Conservation (phyloP, 2,113 vertebrate genomes). For the Saguinus imperator region DNA sequence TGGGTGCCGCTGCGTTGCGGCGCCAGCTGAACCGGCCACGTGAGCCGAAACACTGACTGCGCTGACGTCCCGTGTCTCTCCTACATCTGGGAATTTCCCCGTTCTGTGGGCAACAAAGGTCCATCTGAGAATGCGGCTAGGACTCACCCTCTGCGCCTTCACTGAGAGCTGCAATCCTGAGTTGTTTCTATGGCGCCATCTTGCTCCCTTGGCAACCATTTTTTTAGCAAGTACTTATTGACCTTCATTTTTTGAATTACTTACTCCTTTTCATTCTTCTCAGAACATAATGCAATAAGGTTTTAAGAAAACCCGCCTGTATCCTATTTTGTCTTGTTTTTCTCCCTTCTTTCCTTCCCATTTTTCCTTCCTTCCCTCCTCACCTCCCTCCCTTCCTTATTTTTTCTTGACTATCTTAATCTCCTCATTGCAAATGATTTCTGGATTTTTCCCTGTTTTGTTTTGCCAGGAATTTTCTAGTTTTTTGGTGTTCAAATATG, state of each 20-base stretch:
- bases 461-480: background rate
- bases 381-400: background rate
- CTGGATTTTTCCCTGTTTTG: background rate
- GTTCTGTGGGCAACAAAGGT: too few species aligned
- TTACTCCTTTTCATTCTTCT: background rate
- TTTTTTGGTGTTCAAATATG: background rate
- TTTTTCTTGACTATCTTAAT: background rate
- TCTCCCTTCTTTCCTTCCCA: background rate
- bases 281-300: background rate
- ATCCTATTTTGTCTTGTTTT: background rate
- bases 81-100: too few species aligned
- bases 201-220: too few species aligned
- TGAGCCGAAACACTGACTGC: too few species aligned
- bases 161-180: too few species aligned
- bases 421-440: background rate
- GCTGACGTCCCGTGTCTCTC: too few species aligned
- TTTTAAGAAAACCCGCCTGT: background rate
- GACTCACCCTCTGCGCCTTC: too few species aligned
- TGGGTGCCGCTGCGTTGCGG: too few species aligned
- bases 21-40: too few species aligned
- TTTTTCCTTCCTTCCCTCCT: background rate
- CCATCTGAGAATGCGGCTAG: too few species aligned
- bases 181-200: too few species aligned
- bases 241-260: conserved; percentile 9
- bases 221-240: background rate